These are phyloP conservation scores for Apomyelois bistriatella DNA, from an alignment of 2,888 invertebrate genomes.

Conservation along the genomic window DNA sequence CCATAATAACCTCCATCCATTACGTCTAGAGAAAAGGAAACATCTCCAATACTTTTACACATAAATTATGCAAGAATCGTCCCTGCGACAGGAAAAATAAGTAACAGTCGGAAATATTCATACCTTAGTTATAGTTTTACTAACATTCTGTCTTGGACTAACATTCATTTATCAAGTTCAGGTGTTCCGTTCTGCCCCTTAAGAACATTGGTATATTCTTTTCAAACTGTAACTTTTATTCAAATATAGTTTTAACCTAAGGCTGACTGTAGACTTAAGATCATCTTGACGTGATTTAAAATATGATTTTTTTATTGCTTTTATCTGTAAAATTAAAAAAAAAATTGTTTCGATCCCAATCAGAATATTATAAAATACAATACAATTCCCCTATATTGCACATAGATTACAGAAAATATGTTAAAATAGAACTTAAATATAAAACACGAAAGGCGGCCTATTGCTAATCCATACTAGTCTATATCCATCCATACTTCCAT, in stretches of 20 bases:
- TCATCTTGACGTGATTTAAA: not conserved
- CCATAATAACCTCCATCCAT: no score
- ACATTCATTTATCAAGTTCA: not conserved
- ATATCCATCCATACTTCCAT: no score
- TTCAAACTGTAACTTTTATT: not conserved
- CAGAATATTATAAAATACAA: no score
- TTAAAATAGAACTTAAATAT: no score
- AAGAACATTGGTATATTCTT: constrained; percentile 3
- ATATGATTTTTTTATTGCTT: no score
- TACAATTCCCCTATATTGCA: no score
- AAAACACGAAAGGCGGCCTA: no score
- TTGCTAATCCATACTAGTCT: no score
- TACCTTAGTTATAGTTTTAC: not conserved
- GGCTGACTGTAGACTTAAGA: not conserved
- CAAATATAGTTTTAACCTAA: not conserved
- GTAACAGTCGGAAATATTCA: constrained; percentile 1
- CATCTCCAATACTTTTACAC: not conserved
- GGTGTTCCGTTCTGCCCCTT: not conserved
- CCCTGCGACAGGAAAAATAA: not conserved
- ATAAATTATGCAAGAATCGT: not conserved
- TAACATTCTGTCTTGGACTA: not conserved
- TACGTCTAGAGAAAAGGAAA: not conserved
- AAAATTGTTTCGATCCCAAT: no score
- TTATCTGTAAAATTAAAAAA: no score
- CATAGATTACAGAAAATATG: no score